Conservation (phyloP, 2,113 vertebrate species). For the Pantherophis guttatus region DNA sequence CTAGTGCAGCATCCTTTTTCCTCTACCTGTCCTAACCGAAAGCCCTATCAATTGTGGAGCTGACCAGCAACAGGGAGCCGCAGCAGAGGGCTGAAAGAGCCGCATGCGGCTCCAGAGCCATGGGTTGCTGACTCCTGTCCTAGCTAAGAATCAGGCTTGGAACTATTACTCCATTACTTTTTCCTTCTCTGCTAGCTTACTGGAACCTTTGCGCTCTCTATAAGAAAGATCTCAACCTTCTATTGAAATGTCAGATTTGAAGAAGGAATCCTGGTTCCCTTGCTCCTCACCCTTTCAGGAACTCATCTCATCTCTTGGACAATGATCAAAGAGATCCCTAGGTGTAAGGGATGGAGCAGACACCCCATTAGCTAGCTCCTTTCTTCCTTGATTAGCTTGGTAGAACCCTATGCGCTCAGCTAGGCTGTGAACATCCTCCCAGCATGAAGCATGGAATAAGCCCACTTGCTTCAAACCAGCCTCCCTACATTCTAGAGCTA, state of each 20-base stretch:
- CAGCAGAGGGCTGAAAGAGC: no score
- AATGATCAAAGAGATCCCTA: background rate
- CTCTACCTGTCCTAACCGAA: no score
- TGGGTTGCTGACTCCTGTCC: no score
- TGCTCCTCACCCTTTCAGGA: background rate
- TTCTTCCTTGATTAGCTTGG: background rate
- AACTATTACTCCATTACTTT: background rate
- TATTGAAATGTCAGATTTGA: background rate
- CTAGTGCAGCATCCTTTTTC: no score
- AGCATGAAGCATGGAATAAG: background rate
- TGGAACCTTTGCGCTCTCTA: background rate
- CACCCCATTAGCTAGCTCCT: background rate
- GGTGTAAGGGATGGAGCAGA: background rate
- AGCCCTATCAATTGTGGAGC: no score
- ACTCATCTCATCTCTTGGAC: background rate
- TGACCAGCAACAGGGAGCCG: no score
- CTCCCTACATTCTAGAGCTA: background rate
- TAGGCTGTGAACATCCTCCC: background rate
- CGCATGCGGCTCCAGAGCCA: no score
- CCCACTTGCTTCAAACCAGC: background rate
- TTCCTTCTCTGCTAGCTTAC: background rate
- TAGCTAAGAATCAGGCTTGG: background rate
- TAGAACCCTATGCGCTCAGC: background rate
- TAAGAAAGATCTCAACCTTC: background rate
- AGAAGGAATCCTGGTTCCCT: background rate